phyloP scores from a whole-genome alignment of 2,797 vertebrate genomes.

The Channallabes apus region DNA sequence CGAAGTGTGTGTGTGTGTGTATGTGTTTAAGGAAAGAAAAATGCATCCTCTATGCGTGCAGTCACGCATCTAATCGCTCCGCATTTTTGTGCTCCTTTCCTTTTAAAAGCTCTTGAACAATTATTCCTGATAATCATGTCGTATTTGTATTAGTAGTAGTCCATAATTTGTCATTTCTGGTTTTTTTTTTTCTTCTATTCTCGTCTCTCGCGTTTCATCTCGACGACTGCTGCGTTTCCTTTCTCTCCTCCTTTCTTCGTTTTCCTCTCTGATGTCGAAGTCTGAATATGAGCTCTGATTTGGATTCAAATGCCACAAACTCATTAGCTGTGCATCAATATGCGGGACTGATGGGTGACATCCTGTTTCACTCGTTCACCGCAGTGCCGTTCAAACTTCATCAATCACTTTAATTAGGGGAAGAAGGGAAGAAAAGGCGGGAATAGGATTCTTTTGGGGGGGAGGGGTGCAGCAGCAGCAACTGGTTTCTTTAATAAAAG shows the following conservation, averaged over 20 bases:
- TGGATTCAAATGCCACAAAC: background rate
- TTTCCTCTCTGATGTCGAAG: background rate
- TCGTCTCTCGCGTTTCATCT: background rate
- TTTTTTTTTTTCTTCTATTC: background rate
- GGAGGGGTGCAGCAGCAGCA: background rate
- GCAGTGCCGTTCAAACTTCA: conserved; percentile 60
- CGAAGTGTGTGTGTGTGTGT: background rate
- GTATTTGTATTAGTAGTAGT: background rate
- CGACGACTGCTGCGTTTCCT: background rate
- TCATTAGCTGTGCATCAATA: conserved; percentile 19
- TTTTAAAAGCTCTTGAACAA: background rate
- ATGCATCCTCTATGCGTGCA: background rate
- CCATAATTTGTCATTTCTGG: background rate
- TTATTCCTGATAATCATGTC: background rate
- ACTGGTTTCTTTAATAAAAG: background rate
- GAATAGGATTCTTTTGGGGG: background rate
- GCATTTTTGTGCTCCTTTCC: background rate
- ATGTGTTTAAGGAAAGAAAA: background rate
- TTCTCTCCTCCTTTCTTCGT: no score
- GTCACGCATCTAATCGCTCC: background rate
- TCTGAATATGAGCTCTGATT: conserved; percentile 4
- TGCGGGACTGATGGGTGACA: conserved; percentile 18
- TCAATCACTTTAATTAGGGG: conserved; percentile 40
- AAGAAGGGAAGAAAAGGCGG: conserved; percentile 22
- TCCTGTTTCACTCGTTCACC: conserved; percentile 23